Percentiles rank a stretch among this genome's conserved stretches.
These are phyloP conservation scores for Protodeltote pygarga DNA, from an alignment of 2,888 invertebrate genomes.

Conservation along the genomic window DNA sequence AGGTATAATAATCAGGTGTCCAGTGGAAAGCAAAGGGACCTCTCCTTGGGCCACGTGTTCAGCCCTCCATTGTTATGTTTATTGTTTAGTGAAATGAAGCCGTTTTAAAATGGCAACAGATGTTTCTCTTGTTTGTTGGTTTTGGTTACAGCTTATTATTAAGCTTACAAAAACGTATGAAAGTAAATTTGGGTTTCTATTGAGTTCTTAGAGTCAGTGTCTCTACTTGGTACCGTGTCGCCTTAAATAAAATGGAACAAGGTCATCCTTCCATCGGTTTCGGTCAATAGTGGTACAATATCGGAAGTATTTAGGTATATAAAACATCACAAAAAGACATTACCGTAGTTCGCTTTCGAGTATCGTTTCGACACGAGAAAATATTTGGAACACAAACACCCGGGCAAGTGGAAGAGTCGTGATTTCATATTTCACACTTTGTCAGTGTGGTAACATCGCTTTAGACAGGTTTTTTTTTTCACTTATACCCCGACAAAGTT, in stretches of 20 bases:
- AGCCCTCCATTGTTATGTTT: slow-evolving; percentile 67
- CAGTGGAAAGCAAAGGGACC: slow-evolving; percentile 51
- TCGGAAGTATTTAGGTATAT: slow-evolving; percentile 65
- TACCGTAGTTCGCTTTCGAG: slow-evolving; percentile 66
- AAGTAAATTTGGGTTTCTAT: slow-evolving; percentile 51
- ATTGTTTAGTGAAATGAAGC: slow-evolving; percentile 56
- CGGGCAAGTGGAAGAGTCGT: slow-evolving; percentile 80
- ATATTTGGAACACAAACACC: slow-evolving; percentile 85
- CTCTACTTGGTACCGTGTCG: slow-evolving; percentile 43
- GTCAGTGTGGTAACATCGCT: slow-evolving; percentile 76
- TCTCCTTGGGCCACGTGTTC: slow-evolving; percentile 67
- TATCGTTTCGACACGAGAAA: slow-evolving; percentile 80
- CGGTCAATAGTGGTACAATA: slow-evolving; percentile 65
- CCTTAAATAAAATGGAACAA: slow-evolving; percentile 67
- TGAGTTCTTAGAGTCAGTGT: slow-evolving; percentile 39
- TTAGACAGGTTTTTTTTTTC: slow-evolving; percentile 78
- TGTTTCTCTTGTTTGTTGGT: slow-evolving; percentile 64
- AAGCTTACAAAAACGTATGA: slow-evolving; percentile 52
- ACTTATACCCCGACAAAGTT: slow-evolving; percentile 59
- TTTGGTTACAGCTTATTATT: slow-evolving; percentile 59
- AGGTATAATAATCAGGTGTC: slow-evolving; percentile 74
- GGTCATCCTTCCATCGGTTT: slow-evolving; percentile 60
- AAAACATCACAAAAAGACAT: slow-evolving; percentile 66
- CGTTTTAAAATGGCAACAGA: slow-evolving; percentile 71
- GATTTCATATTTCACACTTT: slow-evolving; percentile 87